These are phyloP conservation scores for Andricus quercusramuli DNA, from an alignment of 2,888 invertebrate species.

Conservation along the genomic window DNA sequence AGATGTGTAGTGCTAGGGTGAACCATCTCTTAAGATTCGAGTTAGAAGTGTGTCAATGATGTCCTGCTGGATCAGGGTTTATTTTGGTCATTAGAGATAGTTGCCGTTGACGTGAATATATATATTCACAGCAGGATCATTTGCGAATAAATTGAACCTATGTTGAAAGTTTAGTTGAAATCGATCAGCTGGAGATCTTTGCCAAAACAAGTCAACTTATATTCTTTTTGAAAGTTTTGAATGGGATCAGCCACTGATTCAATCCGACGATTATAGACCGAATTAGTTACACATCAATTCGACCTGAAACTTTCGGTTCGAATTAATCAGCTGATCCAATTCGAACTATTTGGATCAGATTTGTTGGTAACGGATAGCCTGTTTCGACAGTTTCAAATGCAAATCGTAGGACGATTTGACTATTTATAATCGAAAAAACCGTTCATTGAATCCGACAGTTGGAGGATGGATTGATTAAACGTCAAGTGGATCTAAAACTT, in stretches of 20 bases:
- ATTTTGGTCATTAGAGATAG: not conserved
- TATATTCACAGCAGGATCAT: not conserved
- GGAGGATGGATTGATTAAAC: too few relatives aligned
- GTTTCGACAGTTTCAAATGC: too few relatives aligned
- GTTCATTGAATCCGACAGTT: too few relatives aligned
- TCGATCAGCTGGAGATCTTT: not conserved
- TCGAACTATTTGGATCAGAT: not conserved
- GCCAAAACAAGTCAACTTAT: not conserved
- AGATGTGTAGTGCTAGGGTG: conserved; percentile 17
- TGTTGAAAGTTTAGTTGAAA: not conserved
- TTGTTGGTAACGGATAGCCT: too few relatives aligned
- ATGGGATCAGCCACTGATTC: not conserved
- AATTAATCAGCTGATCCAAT: not conserved
- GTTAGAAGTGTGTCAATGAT: conserved; percentile 15
- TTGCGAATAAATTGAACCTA: not conserved
- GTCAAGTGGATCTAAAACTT: too few relatives aligned
- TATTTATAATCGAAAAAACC: too few relatives aligned
- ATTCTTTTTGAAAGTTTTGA: not conserved
- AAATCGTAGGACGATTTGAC: too few relatives aligned
- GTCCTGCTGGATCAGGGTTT: not conserved
- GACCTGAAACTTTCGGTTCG: not conserved
- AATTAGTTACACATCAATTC: not conserved
- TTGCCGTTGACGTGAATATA: not conserved
- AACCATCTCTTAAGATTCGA: conserved; percentile 25
- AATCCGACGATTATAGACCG: not conserved